phyloP scores from a whole-genome alignment of 2,888 invertebrate species.

The Xanthia icteritia region DNA sequence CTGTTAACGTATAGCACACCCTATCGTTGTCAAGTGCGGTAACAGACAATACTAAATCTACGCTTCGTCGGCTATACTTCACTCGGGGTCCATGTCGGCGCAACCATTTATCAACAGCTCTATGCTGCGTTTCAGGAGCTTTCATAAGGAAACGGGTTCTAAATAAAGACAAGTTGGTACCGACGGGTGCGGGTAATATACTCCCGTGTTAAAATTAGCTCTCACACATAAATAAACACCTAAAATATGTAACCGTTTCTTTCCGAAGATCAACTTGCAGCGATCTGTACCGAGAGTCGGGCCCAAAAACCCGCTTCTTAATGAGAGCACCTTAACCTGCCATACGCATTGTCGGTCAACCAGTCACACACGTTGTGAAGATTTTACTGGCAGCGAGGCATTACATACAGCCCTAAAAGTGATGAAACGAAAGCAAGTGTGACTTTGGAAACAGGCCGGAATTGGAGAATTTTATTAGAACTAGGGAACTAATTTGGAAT shows the following conservation, averaged over 20 bases:
- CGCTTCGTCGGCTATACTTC: background rate
- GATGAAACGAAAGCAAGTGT: background rate
- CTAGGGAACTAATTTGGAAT: background rate
- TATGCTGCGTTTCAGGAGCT: background rate
- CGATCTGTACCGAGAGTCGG: background rate
- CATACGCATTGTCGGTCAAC: background rate
- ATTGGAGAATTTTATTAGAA: background rate
- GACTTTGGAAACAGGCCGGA: background rate
- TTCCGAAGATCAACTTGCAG: background rate
- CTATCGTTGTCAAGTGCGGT: constrained; percentile 71
- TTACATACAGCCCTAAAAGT: background rate
- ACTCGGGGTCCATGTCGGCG: too few species aligned
- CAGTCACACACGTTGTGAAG: background rate
- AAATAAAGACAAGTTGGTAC: background rate
- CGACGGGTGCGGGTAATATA: background rate
- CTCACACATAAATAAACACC: background rate
- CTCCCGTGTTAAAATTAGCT: background rate
- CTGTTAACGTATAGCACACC: constrained; percentile 17
- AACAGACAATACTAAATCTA: constrained; percentile 18
- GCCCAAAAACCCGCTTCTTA: background rate
- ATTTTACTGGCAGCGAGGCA: background rate
- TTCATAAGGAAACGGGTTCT: background rate
- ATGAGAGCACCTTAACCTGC: too few species aligned
- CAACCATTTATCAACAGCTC: background rate
- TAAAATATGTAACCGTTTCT: background rate